Conservation (phyloP, 37 sponge, comb jelly and placozoan species). For the Halichondria panicea region DNA sequence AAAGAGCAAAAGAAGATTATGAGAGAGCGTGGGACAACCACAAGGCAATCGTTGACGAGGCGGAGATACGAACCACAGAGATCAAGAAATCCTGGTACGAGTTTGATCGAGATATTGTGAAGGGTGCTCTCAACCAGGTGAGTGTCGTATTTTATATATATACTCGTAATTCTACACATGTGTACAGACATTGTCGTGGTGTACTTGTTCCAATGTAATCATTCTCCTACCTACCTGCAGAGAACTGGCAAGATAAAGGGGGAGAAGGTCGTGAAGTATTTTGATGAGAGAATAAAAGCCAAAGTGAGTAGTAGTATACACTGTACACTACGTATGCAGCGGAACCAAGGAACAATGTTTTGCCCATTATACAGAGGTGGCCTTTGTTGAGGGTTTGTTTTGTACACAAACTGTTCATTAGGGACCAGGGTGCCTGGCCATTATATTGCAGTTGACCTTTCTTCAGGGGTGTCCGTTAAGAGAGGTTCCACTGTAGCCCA, state of each 20-base stretch:
- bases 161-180: not conserved
- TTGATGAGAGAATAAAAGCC: constrained; percentile 85
- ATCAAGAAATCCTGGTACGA: constrained; percentile 89
- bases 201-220: too few relatives aligned
- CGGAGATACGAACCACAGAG: constrained; percentile 75
- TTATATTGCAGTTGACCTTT: too few relatives aligned
- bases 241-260: constrained; percentile 76
- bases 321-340: not conserved
- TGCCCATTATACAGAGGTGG: too few relatives aligned
- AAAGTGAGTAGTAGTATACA: constrained; percentile 33
- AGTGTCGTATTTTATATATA: constrained; percentile 6
- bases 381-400: too few relatives aligned
- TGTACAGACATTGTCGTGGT: too few relatives aligned
- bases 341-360: too few relatives aligned
- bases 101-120: constrained; percentile 89
- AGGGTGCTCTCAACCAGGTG: constrained; percentile 85
- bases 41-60: constrained; percentile 84
- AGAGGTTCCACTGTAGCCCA: too few relatives aligned
- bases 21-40: constrained; percentile 79
- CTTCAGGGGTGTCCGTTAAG: too few relatives aligned
- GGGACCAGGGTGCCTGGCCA: too few relatives aligned
- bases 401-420: too few relatives aligned
- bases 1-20: constrained; percentile 71
- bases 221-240: constrained; percentile 30
- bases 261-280: constrained; percentile 85